Evolutionary conservation across 1,140 invertebrate species (phyloP).

Genomic region (Choristoneura fumiferana): DNA sequence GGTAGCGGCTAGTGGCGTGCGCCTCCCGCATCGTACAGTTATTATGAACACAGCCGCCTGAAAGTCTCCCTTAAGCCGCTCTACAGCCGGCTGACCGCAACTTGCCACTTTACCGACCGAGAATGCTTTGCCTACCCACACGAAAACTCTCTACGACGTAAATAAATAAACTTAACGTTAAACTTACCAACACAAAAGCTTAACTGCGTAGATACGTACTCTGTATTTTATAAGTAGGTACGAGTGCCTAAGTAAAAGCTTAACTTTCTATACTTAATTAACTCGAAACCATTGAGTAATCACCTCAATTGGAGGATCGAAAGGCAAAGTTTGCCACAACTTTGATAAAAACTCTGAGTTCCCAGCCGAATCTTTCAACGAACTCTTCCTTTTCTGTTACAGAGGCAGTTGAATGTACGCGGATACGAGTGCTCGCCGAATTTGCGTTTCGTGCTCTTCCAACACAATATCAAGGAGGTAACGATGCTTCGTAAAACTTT

Average conservation of each 20-base stretch:
- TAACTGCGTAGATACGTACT: not conserved
- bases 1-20: not conserved
- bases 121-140: conserved; percentile 13
- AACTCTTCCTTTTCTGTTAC: conserved; percentile 51
- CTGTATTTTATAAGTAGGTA: not conserved
- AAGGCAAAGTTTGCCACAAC: conserved; percentile 10
- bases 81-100: conserved; percentile 13
- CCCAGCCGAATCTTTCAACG: not conserved
- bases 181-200: not conserved
- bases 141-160: conserved; percentile 14
- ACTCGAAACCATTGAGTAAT: conserved; percentile 15
- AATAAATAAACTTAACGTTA: not conserved
- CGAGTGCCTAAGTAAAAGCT: not conserved
- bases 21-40: not conserved
- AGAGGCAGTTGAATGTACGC: conserved; percentile 91
- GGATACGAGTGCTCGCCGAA: conserved; percentile 90
- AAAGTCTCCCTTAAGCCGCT: conserved; percentile 10
- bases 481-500: conserved; percentile 29
- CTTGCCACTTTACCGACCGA: conserved; percentile 17
- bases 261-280: conserved; percentile 12
- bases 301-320: conserved; percentile 7
- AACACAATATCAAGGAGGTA: conserved; percentile 92
- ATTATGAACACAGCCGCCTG: conserved; percentile 7
- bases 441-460: conserved; percentile 89
- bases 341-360: conserved; percentile 9